Base-by-base conservation (phyloP, 2,888 invertebrate genomes). In the Amiota minor region DNA sequence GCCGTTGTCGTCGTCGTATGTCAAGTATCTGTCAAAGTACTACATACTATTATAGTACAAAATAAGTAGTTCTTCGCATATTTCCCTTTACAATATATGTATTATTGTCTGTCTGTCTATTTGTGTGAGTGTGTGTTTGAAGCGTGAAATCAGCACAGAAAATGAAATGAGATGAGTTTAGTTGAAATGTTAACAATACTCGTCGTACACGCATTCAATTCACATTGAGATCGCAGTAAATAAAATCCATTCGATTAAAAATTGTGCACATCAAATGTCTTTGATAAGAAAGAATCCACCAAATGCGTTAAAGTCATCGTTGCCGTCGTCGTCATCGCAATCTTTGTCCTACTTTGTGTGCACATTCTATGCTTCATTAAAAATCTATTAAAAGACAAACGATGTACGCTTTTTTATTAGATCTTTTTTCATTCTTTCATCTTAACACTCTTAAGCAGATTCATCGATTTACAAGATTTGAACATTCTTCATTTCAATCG, bases 241-340 rank as follows among this genome's bases (percentile, higher is more conserved):
- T 82, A 76, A 82, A 84, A 82, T 75, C 83, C 81, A 84, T 81
- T 82, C 78, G 82, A 84, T 83, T 84, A 82, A 76, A 82, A 81
- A 82, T 74, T 62, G 35, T 80, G 79, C 80, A 77, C 78, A 81
- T 62, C 62, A 23, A 35, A 62, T 62, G 62, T 10, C 14, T 20
- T 76, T 74, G 74, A 72, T 68, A 68, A 68, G 73, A 84, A 82
- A 79, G 82, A 79, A 81, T 59, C 59, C 18, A 18, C 18, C 59
- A 16, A 59, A 59, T 9, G 64, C 45, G 11, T 12, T 50, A 20
- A 75, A 76, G 77, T 76, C 80, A 80, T 81, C 81, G 83, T 12
- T 50, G 50, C 76, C 76, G 77, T 76, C 80, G 81, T 81, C 81
- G 83, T 6, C 35, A 6, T 23, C 53, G 53, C 77, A 76, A 77